These are phyloP conservation scores for Galagoides demidoff DNA, from an alignment of 2,797 vertebrate species.

Conservation along the genomic window DNA sequence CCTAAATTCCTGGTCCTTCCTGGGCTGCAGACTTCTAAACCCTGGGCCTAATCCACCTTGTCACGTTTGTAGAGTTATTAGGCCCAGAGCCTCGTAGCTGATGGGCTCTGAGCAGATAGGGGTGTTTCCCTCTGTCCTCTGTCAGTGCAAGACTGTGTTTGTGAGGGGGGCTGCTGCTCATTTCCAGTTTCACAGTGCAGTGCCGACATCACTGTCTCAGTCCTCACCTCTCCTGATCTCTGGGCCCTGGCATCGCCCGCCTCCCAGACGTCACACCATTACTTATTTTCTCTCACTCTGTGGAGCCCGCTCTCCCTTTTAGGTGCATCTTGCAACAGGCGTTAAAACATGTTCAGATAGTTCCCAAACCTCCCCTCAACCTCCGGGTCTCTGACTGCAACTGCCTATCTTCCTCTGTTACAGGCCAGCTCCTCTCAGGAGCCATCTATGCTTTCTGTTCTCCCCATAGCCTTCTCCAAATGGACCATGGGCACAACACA, in stretches of 20 bases:
- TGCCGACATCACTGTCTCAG: background rate
- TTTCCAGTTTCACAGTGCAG: rapidly evolving
- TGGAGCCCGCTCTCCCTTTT: background rate
- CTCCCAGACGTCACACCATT: background rate
- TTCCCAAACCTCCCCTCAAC: background rate
- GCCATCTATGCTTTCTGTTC: background rate
- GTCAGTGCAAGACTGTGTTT: background rate
- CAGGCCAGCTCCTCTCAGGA: background rate
- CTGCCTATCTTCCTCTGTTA: too few species aligned
- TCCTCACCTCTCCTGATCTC: background rate
- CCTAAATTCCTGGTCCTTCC: too few species aligned
- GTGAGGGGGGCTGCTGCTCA: rapidly evolving
- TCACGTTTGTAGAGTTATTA: background rate
- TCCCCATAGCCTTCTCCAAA: too few species aligned
- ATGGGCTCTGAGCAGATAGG: background rate
- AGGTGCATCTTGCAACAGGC: background rate
- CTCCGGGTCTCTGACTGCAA: rapidly evolving
- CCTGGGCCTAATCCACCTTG: background rate
- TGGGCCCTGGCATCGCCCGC: background rate
- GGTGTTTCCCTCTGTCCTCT: too few species aligned
- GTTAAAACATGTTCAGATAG: background rate
- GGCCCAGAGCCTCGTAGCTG: too few species aligned
- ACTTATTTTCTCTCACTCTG: background rate
- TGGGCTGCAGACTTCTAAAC: background rate
- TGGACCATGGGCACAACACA: background rate